Percentiles rank a stretch among this genome's conserved stretches.
phyloP scores from a whole-genome alignment of 1,140 invertebrate species.

The Hycleus cichorii region DNA sequence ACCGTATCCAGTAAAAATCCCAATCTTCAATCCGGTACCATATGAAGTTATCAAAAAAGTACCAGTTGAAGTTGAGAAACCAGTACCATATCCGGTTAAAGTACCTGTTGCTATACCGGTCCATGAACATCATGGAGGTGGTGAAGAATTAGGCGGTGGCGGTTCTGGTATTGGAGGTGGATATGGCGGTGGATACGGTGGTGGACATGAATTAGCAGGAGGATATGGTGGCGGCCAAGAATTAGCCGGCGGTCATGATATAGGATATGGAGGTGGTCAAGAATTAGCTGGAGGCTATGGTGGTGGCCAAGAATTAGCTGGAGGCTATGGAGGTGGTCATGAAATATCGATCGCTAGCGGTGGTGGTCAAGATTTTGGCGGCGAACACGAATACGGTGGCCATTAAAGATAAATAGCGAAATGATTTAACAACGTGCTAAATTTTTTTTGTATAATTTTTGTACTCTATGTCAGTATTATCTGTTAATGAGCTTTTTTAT shows the following conservation, averaged over 20 bases:
- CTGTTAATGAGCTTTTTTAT: slow-evolving; percentile 42
- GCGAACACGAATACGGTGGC: slow-evolving; percentile 29
- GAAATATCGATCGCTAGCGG: slow-evolving; percentile 3
- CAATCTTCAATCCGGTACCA: slow-evolving; percentile 54
- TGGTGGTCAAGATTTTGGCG: slow-evolving; percentile 17
- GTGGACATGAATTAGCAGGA: slow-evolving; percentile 29
- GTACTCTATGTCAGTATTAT: slow-evolving; percentile 46
- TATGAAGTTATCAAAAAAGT: slow-evolving; percentile 61
- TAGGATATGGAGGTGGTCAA: slow-evolving; percentile 2
- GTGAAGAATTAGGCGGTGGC: slow-evolving; percentile 27
- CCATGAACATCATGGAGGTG: slow-evolving; percentile 39
- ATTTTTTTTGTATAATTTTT: slow-evolving; percentile 41
- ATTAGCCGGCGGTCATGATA: slow-evolving; percentile 16
- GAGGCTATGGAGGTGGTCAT: slow-evolving; percentile 18
- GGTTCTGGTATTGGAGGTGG: slow-evolving; percentile 25
- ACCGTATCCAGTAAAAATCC: slow-evolving; percentile 56
- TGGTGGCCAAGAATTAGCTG: slow-evolving; percentile 13
- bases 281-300: slow-evolving; percentile 1
- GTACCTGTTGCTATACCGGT: slow-evolving; percentile 55
- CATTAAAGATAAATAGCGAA: slow-evolving; percentile 30
- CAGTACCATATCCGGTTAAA: slow-evolving; percentile 55
- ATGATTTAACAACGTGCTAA: slow-evolving; percentile 30
- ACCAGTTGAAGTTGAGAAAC: slow-evolving; percentile 49
- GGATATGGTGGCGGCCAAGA: slow-evolving; percentile 27
- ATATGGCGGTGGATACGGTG: slow-evolving; percentile 10